phyloP scores from a whole-genome alignment of 2,113 vertebrate genomes.

The Grammomys surdaster region DNA sequence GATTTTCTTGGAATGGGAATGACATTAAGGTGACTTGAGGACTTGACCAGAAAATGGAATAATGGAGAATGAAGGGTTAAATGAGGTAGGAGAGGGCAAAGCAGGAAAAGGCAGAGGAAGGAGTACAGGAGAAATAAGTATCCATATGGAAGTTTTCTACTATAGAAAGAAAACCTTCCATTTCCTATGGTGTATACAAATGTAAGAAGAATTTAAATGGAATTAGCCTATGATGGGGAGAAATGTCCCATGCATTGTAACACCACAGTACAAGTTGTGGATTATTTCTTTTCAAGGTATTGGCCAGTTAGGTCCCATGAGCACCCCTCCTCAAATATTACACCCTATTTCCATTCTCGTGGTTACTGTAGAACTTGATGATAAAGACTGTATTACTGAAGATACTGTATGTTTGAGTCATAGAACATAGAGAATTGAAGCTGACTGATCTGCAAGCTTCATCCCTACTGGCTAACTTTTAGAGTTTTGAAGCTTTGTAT shows the following conservation, averaged over 20 bases:
- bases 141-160: not conserved
- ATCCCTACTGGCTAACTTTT: not conserved
- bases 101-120: not conserved
- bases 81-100: not conserved
- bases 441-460: not conserved
- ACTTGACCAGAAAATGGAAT: not conserved
- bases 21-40: not conserved
- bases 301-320: not conserved
- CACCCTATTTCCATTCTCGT: not conserved
- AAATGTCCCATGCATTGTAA: not conserved
- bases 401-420: not conserved
- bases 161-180: not conserved
- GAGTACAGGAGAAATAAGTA: not conserved
- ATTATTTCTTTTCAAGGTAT: not conserved
- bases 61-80: not conserved
- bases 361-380: not conserved
- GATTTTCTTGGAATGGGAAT: not conserved
- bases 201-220: not conserved
- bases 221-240: not conserved
- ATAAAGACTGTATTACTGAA: not conserved
- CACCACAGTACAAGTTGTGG: not conserved
- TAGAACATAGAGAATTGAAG: not conserved
- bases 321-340: not conserved
- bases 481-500: not conserved
- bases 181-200: not conserved